Evolutionary conservation across 1,140 invertebrate species (phyloP).

Genomic region (Caenorhabditis briggsae): DNA sequence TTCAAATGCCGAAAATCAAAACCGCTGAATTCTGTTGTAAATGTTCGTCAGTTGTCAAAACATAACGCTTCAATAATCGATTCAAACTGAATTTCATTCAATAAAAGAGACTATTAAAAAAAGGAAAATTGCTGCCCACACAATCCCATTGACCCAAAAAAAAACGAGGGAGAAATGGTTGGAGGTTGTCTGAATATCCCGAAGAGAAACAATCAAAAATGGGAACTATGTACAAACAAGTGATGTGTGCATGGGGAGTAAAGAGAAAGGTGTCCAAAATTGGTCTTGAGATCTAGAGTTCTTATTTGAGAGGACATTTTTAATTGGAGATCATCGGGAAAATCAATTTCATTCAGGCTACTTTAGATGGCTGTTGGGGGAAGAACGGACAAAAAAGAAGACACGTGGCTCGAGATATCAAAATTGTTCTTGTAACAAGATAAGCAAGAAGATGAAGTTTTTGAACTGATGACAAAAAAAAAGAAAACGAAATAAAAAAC

Average conservation of each 20-base stretch:
- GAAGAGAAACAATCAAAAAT: conserved; percentile 41
- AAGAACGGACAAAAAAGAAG: conserved; percentile 1
- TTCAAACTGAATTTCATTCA: conserved; percentile 52
- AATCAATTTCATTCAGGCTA: conserved; percentile 51
- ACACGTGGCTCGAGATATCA: conserved; percentile 53
- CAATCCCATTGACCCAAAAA: background rate
- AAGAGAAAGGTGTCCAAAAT: background rate
- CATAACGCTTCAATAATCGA: conserved; percentile 19
- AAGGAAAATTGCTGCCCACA: background rate
- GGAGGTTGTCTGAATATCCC: conserved; percentile 51
- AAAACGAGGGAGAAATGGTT: background rate
- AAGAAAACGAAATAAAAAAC: conserved; percentile 35
- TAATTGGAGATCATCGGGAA: conserved; percentile 35
- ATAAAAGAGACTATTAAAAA: conserved; percentile 43
- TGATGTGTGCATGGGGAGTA: background rate
- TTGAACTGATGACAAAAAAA: conserved; percentile 3
- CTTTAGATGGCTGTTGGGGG: conserved; percentile 38
- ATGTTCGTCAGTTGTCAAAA: conserved; percentile 3
- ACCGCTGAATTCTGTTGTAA: background rate
- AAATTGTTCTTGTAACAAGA: conserved; percentile 42
- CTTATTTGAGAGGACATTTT: conserved; percentile 13
- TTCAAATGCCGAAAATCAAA: background rate
- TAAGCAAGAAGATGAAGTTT: background rate
- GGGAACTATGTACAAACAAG: conserved; percentile 55
- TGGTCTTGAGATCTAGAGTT: background rate